Evolutionary conservation across 2,888 invertebrate genomes (phyloP), one percentile per base, ranked within the genome.

Genomic region (Hartigia nigra): DNA sequence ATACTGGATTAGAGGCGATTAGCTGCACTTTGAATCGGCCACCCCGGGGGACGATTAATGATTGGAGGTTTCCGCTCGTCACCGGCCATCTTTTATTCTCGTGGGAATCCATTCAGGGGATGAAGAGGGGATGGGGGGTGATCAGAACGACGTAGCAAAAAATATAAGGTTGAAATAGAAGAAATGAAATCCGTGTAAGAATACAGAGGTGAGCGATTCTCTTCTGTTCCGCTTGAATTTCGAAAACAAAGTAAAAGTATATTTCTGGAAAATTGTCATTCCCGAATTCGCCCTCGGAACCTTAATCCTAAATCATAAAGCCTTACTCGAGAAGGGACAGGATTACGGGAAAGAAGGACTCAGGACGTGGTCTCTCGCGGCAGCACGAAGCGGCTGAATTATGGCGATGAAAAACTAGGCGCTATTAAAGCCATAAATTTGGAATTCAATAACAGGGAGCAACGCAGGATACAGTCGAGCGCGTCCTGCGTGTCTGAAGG

Each of bases 351-450:
- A 39, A 23, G 39, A 39, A 55, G 55, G 55, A 55, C 55, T 55
- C 3, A 9, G 23, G 55, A 55, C 9, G 23, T 9, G 55, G 23
- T 55, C 9, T 55, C 55, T 55, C 55, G 23, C 5, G 55, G 55
- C 55, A 55, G 5, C 55, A 55, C 23, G 55, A 55, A 55, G 55
- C 23, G 55, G 23, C 55, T 91, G 90, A 91, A 88, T 91, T 91
- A 91, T 85, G 88, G 88, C 86, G 84, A 82, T 81, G 85, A 84
- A 84, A 87, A 87, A 87, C 86, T 86, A 86, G 88, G 87, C 88
- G 87, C 90, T 91, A 91, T 91, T 91, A 90, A 90, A 90, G 87
- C 86, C 87, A 90, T 91, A 91, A 91, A 91, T 91, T 90, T 88
- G 77, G 81, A 85, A 89, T 91, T 90, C 90, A 90, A 91, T 91